Base-by-base conservation (phyloP, 2,888 invertebrate species). In the Drosophila pseudotalamancana region DNA sequence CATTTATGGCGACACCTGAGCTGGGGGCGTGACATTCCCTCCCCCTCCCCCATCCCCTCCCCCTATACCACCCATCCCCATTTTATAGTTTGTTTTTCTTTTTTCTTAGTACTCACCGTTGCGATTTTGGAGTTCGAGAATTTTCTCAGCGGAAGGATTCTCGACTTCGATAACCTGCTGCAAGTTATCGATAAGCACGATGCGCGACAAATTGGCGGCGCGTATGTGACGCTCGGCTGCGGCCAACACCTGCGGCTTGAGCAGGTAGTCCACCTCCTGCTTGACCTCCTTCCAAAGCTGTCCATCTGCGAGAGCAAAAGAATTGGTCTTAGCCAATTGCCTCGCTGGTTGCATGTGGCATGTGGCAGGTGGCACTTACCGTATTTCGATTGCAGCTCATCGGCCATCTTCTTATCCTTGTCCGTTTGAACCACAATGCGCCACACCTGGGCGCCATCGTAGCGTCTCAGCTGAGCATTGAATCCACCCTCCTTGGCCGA, bases 371-470 rank as follows among this genome's bases (percentile, higher is more conserved):
- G 4, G 1, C 23, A 89, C 91, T 91, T 90, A 95, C 95, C 93
- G 85, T 93, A 93, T 81, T 92, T 92, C 6, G 93, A 93, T 76
- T 93, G 92, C 48, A 95, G 90, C 71, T 92, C 92, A 34, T 92
- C 89, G 57, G 94, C 90, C 86, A 90, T 91, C 87, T 89, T 92
- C 88, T 92, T 92, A 72, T 93, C 93, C 86, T 91, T 93, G 69
- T 93, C 92, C 31, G 91, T 92, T 43, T 92, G 92, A 11, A 93
- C 92, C 5, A 90, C 90, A 35, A 96, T 94, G 87, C 95, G 93
- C 95, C 96, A 95, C 12, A 96, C 90, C 91, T 97, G 96, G 14
- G 95, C 94, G 2, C 96, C 96, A 45, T 94, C 93, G 89, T 96
- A 97, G 48, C 94, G 93, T 37, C 95, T 92, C 54, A 89, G 71